Evolutionary conservation across 2,888 invertebrate species (phyloP).

Genomic region (Druceiella hillmani): DNA sequence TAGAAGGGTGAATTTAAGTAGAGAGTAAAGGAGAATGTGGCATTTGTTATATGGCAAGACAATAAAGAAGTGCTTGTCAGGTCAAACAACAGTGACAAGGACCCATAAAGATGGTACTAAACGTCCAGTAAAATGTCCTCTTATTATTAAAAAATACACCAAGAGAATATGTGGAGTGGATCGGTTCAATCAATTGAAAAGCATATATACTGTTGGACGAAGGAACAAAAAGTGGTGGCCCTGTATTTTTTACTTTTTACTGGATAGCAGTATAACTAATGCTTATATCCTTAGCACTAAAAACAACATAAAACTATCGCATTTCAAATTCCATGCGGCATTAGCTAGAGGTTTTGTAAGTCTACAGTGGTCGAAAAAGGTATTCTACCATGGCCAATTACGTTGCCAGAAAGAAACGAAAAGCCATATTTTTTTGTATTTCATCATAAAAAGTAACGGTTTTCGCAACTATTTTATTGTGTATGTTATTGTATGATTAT

Average conservation of each 20-base stretch:
- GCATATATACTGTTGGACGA: not conserved
- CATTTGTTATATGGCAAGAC: constrained; percentile 23
- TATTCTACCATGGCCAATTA: not conserved
- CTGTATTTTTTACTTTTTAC: not conserved
- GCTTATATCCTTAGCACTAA: not conserved
- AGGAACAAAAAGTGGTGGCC: not conserved
- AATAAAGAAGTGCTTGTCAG: constrained; percentile 21
- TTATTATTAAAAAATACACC: not conserved
- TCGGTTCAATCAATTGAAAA: constrained; percentile 3
- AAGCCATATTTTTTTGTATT: too few species aligned
- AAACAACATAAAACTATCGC: not conserved
- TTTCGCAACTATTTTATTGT: too few species aligned
- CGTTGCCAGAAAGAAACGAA: not conserved
- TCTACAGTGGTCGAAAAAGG: too few species aligned
- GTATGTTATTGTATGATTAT: too few species aligned
- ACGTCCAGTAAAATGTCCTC: not conserved
- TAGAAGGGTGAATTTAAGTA: constrained; percentile 22
- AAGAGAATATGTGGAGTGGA: too few species aligned
- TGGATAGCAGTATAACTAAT: not conserved
- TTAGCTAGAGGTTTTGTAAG: not conserved
- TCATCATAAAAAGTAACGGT: too few species aligned
- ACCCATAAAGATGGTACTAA: constrained; percentile 1
- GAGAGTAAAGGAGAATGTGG: constrained; percentile 22
- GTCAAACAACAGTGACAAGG: constrained; percentile 17
- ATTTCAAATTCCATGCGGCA: not conserved